Conservation (phyloP, 2,888 invertebrate species). For the Cheilosia grossa region DNA sequence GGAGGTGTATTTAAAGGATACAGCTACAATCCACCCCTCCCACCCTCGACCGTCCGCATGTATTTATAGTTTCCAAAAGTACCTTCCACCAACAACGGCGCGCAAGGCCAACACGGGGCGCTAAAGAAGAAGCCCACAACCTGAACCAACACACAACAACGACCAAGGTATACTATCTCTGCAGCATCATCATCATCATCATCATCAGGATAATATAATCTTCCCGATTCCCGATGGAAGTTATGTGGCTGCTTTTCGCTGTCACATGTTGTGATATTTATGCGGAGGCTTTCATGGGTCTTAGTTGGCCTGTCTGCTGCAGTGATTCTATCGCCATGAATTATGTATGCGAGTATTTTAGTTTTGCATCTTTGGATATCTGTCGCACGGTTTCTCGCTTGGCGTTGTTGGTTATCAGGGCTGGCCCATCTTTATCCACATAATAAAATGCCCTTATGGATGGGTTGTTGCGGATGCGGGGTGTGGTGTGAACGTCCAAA, state of each 20-base stretch:
- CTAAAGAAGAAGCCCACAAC: constrained; percentile 20
- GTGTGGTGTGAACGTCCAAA: constrained; percentile 31
- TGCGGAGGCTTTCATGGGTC: constrained; percentile 77
- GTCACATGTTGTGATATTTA: constrained; percentile 78
- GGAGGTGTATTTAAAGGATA: constrained; percentile 65
- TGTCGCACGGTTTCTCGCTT: constrained; percentile 12
- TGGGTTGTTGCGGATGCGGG: constrained; percentile 30
- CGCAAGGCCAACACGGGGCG: constrained; percentile 2
- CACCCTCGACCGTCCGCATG: constrained; percentile 54
- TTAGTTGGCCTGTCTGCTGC: constrained; percentile 77
- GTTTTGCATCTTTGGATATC: constrained; percentile 70
- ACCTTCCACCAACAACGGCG: constrained; percentile 33
- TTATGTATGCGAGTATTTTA: constrained; percentile 76
- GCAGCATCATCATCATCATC: constrained; percentile 68
- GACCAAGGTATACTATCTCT: constrained; percentile 61
- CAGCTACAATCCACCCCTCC: background rate
- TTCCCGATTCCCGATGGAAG: constrained; percentile 76
- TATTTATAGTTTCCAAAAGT: constrained; percentile 69
- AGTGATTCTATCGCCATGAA: constrained; percentile 78
- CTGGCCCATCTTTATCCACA: constrained; percentile 60
- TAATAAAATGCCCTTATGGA: constrained; percentile 68
- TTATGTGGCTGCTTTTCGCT: constrained; percentile 78
- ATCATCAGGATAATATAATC: constrained; percentile 74
- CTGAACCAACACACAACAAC: constrained; percentile 1
- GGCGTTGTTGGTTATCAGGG: constrained; percentile 13